Evolutionary conservation across 2,888 invertebrate species (phyloP).

Genomic region (Metellina segmentata): DNA sequence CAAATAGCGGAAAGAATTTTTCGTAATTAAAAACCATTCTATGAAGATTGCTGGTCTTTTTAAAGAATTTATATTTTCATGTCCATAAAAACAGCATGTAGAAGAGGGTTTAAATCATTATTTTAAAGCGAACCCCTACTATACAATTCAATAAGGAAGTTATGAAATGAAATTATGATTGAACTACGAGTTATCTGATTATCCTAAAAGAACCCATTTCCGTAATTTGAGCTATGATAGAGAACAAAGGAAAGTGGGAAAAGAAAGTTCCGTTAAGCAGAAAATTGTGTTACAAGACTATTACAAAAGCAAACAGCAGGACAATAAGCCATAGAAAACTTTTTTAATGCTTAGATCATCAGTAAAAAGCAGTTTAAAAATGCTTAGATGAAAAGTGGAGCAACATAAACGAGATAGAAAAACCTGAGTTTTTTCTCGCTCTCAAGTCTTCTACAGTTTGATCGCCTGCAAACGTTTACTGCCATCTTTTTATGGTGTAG

Average conservation of each 20-base stretch:
- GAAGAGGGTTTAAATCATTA: no score
- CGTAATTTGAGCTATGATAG: constrained; percentile 1
- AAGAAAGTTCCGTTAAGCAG: neutral
- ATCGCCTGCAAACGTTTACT: no score
- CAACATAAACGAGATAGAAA: neutral
- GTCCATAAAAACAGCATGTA: no score
- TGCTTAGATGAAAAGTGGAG: neutral
- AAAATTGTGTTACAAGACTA: neutral
- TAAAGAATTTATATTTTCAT: no score
- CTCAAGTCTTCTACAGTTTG: neutral
- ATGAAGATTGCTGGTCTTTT: no score
- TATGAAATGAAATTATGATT: no score
- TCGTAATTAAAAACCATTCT: no score
- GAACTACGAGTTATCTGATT: constrained; percentile 7
- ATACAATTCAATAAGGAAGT: no score
- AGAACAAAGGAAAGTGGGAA: constrained; percentile 15
- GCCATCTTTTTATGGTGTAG: no score
- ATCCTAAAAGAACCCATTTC: constrained; percentile 7
- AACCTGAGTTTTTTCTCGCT: neutral
- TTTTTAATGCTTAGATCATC: neutral
- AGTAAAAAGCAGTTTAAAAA: neutral
- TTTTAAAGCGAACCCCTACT: no score
- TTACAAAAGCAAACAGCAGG: neutral
- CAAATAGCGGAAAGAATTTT: no score
- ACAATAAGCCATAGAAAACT: neutral